Percentiles rank a stretch among this genome's conserved stretches.
Conservation (phyloP, 2,113 vertebrate species). For the Prunella fulvescens region DNA sequence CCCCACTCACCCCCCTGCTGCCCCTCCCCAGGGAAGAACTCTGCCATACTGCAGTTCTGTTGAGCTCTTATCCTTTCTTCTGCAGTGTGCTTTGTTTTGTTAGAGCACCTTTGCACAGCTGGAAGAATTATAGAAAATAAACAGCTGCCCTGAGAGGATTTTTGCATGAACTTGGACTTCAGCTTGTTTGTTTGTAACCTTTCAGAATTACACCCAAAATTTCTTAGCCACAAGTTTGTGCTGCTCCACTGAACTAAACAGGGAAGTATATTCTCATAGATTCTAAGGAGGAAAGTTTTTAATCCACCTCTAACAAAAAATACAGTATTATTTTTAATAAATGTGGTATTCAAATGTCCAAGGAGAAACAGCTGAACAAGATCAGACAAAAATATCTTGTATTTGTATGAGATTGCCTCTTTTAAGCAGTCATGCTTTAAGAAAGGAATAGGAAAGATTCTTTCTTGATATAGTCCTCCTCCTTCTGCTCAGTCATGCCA, state of each 20-base stretch:
- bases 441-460: background rate
- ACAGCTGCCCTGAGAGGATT: background rate
- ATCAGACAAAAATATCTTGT: background rate
- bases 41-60: background rate
- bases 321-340: background rate
- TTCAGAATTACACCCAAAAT: background rate
- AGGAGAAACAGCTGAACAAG: background rate
- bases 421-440: background rate
- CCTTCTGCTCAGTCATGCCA: background rate
- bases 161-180: background rate
- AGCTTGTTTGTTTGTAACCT: background rate
- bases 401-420: background rate
- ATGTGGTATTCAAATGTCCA: background rate
- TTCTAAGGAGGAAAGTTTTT: background rate
- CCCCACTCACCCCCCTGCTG: accelerated
- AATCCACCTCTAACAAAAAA: background rate
- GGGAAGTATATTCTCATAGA: background rate
- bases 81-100: background rate
- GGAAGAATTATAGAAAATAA: background rate
- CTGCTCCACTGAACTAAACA: background rate
- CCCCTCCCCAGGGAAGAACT: background rate
- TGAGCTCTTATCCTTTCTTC: background rate
- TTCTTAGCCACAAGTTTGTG: background rate
- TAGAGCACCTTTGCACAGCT: slow-evolving; percentile 7
- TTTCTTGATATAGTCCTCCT: background rate